Base-by-base conservation (phyloP, 2,113 vertebrate species). In the Thamnophis sirtalis region DNA sequence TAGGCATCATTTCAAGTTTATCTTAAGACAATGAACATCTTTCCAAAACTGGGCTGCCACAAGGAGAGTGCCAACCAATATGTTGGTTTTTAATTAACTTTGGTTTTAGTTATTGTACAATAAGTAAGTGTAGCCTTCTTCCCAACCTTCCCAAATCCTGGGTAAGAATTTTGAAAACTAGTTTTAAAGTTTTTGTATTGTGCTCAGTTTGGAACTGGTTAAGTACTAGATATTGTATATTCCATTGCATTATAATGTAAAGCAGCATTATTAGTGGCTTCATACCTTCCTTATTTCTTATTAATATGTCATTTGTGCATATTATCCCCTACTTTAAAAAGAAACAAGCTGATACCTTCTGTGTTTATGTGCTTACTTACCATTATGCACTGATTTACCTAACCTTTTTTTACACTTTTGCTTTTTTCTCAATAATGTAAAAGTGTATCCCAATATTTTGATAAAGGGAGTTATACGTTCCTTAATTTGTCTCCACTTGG, bases 401-500 rank as follows among this genome's bases (percentile, higher is more conserved):
- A 43, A 43, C 15, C 38, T 17, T 33, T 33, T 50, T 68, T 33
- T 87, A 54, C 6, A 58, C 43, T 49, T 49, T 86, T 50, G 43
- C 9, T n/a, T 19, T n/a, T 17, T 8, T 13, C 3, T 6, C 19
- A 0, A 0, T 1, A 87, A 89, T 86, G 56, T n/a, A 49, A 89
- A 92, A 89, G 17, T 43, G 54, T 48, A 49, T 48, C 24, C 10
- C 26, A 15, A 91, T 48, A 0, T 3, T 91, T 17, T 2, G 33
- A 49, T n/a, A 5, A 60, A 54, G 38, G 33, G 8, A 8, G 51
- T 90, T 26, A 87, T 43, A 88, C 91, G 97, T 97, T 98, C 98
- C 98, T 99, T 98, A 98, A 98, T 93, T 4, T 21, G 38, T 89
- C 86, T 93, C 92, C 88, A 99, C 96, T 89, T 99, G 99, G 99